A percentile compares a stretch with the other conserved stretches of the same genome.
phyloP scores from a whole-genome alignment of 2,113 vertebrate genomes.

The Lepus timidus region DNA sequence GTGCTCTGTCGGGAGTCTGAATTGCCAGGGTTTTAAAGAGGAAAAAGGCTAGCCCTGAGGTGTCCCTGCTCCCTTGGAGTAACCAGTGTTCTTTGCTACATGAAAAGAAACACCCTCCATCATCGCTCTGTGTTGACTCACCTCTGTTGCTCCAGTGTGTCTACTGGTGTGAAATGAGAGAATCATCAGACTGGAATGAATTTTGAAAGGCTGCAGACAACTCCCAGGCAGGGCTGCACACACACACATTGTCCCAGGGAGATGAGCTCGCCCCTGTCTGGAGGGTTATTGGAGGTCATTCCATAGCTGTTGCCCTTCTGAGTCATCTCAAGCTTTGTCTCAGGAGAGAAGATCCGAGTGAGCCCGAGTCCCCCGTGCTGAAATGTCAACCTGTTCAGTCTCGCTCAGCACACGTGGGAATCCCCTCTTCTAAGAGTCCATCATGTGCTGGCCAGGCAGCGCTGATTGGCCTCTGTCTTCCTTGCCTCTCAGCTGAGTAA shows the following conservation, averaged over 20 bases:
- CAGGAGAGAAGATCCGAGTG: background rate
- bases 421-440: background rate
- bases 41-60: background rate
- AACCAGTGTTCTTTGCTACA: background rate
- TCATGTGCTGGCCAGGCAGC: background rate
- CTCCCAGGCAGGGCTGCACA: constrained; percentile 5
- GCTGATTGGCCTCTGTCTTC: constrained; percentile 8
- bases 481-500: background rate
- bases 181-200: constrained; percentile 61
- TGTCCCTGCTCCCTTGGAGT: background rate
- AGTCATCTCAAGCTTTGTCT: background rate
- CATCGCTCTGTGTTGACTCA: background rate
- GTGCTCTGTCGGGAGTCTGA: background rate
- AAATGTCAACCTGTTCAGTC: background rate
- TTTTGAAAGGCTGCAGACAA: constrained; percentile 1
- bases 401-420: background rate
- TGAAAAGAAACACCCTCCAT: background rate
- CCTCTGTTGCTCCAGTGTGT: background rate
- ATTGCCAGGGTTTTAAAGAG: background rate
- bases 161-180: constrained; percentile 42
- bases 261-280: background rate
- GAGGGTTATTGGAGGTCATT: background rate
- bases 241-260: background rate
- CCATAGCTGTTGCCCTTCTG: background rate
- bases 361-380: background rate